A percentile compares a stretch with the other conserved stretches of the same genome.
Conservation (phyloP, 2,888 invertebrate species). For the Epistrophella euchroma region DNA sequence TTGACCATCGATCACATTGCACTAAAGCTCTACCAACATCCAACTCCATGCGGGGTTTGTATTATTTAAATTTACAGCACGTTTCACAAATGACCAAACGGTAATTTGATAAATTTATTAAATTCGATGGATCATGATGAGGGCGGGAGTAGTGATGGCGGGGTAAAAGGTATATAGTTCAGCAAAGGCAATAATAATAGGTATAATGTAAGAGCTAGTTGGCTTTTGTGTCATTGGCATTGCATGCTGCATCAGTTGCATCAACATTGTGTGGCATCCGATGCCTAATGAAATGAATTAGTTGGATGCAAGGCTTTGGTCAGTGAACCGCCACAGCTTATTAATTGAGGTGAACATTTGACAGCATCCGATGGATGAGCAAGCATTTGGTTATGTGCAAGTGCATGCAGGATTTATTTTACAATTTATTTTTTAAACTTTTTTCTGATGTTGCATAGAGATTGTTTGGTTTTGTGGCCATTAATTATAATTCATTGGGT, state of each 20-base stretch:
- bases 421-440: conserved; percentile 13
- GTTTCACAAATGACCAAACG: conserved; percentile 76
- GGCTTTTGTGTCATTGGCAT: conserved; percentile 53
- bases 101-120: conserved; percentile 78
- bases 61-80: conserved; percentile 77
- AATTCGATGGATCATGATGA: conserved; percentile 71
- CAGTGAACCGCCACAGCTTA: conserved; percentile 75
- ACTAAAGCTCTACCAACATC: conserved; percentile 42
- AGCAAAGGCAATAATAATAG: conserved; percentile 10
- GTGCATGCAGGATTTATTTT: conserved; percentile 26
- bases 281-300: conserved; percentile 75
- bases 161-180: not conserved
- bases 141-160: not conserved
- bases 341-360: conserved; percentile 75
- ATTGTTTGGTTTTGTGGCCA: conserved; percentile 54
- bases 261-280: conserved; percentile 57
- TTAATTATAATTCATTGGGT: conserved; percentile 69
- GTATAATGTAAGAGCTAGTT: conserved; percentile 19
- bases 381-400: not conserved
- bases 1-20: conserved; percentile 66
- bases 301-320: conserved; percentile 71
- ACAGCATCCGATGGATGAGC: conserved; percentile 64
- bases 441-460: not conserved
- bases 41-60: conserved; percentile 64
- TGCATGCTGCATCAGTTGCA: conserved; percentile 45